These are phyloP conservation scores for Cryptoblepharus egeriae DNA, from an alignment of 2,797 vertebrate species.

Conservation along the genomic window DNA sequence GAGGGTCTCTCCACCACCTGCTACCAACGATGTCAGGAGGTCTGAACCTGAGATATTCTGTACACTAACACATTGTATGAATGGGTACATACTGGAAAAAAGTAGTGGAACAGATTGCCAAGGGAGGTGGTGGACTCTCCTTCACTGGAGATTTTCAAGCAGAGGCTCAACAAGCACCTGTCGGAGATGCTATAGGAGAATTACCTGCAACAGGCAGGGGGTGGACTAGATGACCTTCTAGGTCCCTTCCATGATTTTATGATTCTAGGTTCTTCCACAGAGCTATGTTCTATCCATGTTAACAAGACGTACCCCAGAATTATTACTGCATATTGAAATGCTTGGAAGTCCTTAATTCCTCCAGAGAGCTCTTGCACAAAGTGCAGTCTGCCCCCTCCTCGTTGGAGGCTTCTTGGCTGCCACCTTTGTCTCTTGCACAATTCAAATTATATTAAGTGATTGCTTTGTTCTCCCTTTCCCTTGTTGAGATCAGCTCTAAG, in stretches of 20 bases:
- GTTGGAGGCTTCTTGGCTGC: background rate
- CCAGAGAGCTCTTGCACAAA: background rate
- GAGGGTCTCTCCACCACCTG: background rate
- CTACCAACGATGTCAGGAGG: no score
- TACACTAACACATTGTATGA: no score
- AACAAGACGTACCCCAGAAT: background rate
- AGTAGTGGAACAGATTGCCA: no score
- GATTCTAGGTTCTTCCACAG: background rate
- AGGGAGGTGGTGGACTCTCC: no score
- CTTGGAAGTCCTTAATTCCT: background rate
- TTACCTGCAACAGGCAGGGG: no score
- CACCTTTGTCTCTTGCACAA: background rate
- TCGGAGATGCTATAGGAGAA: no score
- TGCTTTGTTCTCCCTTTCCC: background rate
- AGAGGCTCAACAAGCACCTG: no score
- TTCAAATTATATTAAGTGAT: constrained; percentile 8
- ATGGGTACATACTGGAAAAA: no score
- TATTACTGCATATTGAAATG: background rate
- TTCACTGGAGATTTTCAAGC: no score
- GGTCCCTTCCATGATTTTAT: no score
- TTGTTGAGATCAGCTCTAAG: background rate
- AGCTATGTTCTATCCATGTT: background rate
- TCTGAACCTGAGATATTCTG: background rate
- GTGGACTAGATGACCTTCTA: no score
- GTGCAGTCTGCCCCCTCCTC: no score